Conservation (phyloP, 2,113 vertebrate species). For the Hymenochirus boettgeri region DNA sequence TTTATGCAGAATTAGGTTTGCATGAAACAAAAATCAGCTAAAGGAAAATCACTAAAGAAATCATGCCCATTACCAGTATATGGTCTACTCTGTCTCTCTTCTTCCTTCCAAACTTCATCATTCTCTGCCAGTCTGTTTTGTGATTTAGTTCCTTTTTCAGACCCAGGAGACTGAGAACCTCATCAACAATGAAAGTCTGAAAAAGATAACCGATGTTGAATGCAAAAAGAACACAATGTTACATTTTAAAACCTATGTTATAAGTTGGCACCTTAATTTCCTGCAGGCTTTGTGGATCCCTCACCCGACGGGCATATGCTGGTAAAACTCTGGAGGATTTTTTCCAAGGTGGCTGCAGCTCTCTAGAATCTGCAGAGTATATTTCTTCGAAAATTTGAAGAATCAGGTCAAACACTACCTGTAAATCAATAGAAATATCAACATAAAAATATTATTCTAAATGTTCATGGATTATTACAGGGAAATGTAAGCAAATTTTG, state of each 20-base stretch:
- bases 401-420: conserved; percentile 92
- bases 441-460: neutral
- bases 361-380: conserved; percentile 83
- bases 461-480: too few species aligned
- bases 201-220: conserved; percentile 1
- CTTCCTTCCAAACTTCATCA: conserved; percentile 97
- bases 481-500: too few species aligned
- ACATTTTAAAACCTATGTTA: conserved; percentile 28
- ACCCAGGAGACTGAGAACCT: conserved; percentile 84
- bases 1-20: too few species aligned
- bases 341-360: conserved; percentile 85
- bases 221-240: conserved; percentile 1
- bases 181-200: conserved; percentile 79
- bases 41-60: too few species aligned
- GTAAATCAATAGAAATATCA: conserved; percentile 45
- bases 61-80: conserved; percentile 71
- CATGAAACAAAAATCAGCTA: too few species aligned
- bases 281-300: conserved; percentile 68
- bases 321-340: conserved; percentile 75
- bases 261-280: conserved; percentile 76
- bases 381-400: conserved; percentile 92
- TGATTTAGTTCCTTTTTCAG: conserved; percentile 79
- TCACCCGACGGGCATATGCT: conserved; percentile 75
- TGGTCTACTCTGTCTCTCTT: conserved; percentile 94
- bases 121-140: conserved; percentile 97